A percentile compares a stretch with the other conserved stretches of the same genome.
Conservation (phyloP, 2,797 vertebrate genomes). For the Acipenser ruthenus region DNA sequence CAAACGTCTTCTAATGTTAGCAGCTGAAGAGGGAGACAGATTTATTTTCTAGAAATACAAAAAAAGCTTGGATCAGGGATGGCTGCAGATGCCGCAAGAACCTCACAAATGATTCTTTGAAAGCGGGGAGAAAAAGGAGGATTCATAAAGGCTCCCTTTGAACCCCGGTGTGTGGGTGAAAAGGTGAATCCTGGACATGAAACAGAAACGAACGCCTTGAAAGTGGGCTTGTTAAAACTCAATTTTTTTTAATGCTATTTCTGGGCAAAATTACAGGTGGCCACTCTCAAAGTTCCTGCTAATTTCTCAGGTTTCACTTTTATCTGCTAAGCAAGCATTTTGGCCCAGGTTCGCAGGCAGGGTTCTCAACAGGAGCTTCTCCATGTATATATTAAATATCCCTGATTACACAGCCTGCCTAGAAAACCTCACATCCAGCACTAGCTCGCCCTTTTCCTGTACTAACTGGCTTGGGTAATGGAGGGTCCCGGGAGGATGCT, state of each 20-base stretch:
- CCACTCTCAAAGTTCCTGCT: constrained; percentile 71
- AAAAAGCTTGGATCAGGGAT: too few species aligned
- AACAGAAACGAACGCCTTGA: constrained; percentile 43
- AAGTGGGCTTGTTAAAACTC: constrained; percentile 46
- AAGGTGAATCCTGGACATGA: constrained; percentile 18
- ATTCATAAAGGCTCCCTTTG: not conserved
- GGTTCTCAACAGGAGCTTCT: constrained; percentile 60
- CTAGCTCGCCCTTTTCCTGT: constrained; percentile 54
- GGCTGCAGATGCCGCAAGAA: too few species aligned
- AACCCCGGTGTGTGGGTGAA: not conserved
- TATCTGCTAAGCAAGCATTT: constrained; percentile 76
- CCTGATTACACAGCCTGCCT: constrained; percentile 47
- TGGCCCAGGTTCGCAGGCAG: constrained; percentile 58
- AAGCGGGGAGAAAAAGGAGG: too few species aligned
- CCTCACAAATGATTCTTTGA: too few species aligned
- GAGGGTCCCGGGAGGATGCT: constrained; percentile 51
- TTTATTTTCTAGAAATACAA: too few species aligned
- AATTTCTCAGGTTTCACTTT: constrained; percentile 87
- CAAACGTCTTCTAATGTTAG: too few species aligned
- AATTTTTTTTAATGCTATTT: constrained; percentile 17
- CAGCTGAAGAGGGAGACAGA: too few species aligned
- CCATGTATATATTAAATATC: constrained; percentile 58
- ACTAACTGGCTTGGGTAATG: constrained; percentile 49
- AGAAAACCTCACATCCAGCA: constrained; percentile 45
- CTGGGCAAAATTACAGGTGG: constrained; percentile 69